Base-by-base conservation (phyloP, 1,140 invertebrate species). In the Asbolus verrucosus region DNA sequence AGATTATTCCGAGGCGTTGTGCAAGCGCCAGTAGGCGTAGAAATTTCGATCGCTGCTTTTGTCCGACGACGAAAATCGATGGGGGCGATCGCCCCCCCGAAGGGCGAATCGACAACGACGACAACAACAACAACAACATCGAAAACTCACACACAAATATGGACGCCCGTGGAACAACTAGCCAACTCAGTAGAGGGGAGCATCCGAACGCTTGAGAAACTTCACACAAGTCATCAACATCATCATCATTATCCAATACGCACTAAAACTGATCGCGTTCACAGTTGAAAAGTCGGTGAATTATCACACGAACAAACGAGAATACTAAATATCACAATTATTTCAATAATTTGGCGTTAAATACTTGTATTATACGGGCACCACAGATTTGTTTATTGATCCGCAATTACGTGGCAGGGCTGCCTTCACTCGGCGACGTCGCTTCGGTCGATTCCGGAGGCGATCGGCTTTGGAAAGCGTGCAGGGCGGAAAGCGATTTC, bases 311-410 rank as follows among this genome's bases (percentile, higher is more conserved):
- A 75, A 73, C 67, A 46, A 76, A 77, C 74, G 74, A 78, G 75
- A 79, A 80, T 80, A 80, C 78, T 80, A 78, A 79, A 79, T 80
- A 80, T 80, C 79, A 80, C 79, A 80, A 79, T 79, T 65, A 74
- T 75, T 78, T 78, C 73, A 77, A 78, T 75, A 75, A 79, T 80
- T 81, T 80, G 78, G 78, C 79, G 79, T 80, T 79, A 75, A 79
- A 80, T 78, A 77, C 76, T 78, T 80, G 75, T 71, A 78, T 79
- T 76, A 76, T 71, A 73, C 71, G 76, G 67, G 73, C 75, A 77
- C 73, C 73, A 69, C 73, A 73, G 71, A 77, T 67, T 76, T 75
- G 75, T 75, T 77, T 77, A 78, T 79, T 76, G 77, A 79, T 79
- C 78, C 73, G 70, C 76, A 76, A 75, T 75, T 79, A 79, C 78